Evolutionary conservation across 2,888 invertebrate genomes (phyloP), one percentile per base, ranked within the genome.

Genomic region (Drosophila koepferae): DNA sequence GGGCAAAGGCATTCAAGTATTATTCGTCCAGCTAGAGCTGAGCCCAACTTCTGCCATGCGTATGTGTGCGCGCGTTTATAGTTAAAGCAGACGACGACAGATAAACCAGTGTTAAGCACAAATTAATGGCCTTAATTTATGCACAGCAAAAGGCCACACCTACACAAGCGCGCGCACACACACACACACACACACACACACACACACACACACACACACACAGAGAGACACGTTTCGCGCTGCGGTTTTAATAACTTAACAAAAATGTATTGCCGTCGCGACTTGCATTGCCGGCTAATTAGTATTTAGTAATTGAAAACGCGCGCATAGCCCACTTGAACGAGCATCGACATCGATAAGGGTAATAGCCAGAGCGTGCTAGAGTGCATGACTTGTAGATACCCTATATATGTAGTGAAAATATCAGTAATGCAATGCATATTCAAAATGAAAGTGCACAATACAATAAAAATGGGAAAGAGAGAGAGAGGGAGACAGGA

Each of bases 41-140:
- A 55, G 34, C 48, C 9, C 40, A 28, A 56, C 72, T 60, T 71
- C 65, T n/a, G 72, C 66, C 82, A 85, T 68, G 72, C 80, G 63
- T 82, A n/a, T 49, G 76, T 67, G 76, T 18, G 82, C 67, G 82
- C 62, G 74, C 28, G 28, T 28, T 79, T 80, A 82, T 62, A 71
- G 67, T 75, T 85, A 89, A 79, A 69, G 76, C 79, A 77, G 76
- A 70, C 81, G 85, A 75, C 74, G 85, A 74, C 77, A 82, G 88
- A 85, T 85, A 85, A 85, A 85, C 74, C 80, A 87, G 73, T 72
- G 90, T 89, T 85, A 89, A 85, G 90, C 77, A 80, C 82, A 85
- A 85, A 85, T 85, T 85, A 85, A 85, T 85, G 85, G 69, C 86
- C 85, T 87, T 85, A 89, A 89, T 87, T 87, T 85, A 89, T 89